Conservation (phyloP, 92 coral and sea anemone genomes). For the Nematostella vectensis region DNA sequence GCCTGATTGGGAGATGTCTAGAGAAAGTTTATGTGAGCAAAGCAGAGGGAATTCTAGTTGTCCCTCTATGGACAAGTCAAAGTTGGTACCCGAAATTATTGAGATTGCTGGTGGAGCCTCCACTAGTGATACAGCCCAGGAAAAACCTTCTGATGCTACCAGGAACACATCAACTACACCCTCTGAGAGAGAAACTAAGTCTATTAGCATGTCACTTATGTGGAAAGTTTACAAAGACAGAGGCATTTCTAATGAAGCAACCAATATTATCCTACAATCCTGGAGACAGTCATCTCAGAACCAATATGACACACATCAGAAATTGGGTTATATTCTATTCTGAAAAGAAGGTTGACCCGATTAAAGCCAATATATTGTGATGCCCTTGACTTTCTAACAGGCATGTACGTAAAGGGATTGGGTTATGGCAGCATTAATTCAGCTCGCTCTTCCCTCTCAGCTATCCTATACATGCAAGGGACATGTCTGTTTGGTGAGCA, state of each 20-base stretch:
- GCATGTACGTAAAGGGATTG: slow-evolving; percentile 18
- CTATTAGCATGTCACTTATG: slow-evolving; percentile 43
- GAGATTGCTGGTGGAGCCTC: slow-evolving; percentile 23
- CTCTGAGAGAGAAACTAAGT: slow-evolving; percentile 26
- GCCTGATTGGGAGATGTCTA: slow-evolving; percentile 23
- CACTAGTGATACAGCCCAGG: slow-evolving; percentile 27
- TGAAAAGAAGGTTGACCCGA: slow-evolving; percentile 35
- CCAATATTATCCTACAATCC: slow-evolving; percentile 26
- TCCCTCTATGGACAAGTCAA: slow-evolving; percentile 30
- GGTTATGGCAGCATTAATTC: slow-evolving; percentile 36
- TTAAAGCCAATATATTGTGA: slow-evolving; percentile 26
- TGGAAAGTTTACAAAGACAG: slow-evolving; percentile 34
- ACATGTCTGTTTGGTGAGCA: slow-evolving; percentile 22
- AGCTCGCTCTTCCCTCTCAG: slow-evolving; percentile 41
- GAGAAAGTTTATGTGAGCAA: slow-evolving; percentile 13
- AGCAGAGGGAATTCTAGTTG: slow-evolving; percentile 25
- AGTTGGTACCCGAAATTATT: slow-evolving; percentile 29
- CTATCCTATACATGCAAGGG: background rate
- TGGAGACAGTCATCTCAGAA: slow-evolving; percentile 27
- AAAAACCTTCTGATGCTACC: slow-evolving; percentile 27
- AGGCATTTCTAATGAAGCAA: slow-evolving; percentile 41
- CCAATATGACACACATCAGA: slow-evolving; percentile 34
- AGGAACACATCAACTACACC: slow-evolving; percentile 29
- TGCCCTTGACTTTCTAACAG: slow-evolving; percentile 33
- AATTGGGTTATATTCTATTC: slow-evolving; percentile 42